These are phyloP conservation scores for Leptinotarsa juncta DNA, from an alignment of 2,888 invertebrate genomes.

Conservation along the genomic window DNA sequence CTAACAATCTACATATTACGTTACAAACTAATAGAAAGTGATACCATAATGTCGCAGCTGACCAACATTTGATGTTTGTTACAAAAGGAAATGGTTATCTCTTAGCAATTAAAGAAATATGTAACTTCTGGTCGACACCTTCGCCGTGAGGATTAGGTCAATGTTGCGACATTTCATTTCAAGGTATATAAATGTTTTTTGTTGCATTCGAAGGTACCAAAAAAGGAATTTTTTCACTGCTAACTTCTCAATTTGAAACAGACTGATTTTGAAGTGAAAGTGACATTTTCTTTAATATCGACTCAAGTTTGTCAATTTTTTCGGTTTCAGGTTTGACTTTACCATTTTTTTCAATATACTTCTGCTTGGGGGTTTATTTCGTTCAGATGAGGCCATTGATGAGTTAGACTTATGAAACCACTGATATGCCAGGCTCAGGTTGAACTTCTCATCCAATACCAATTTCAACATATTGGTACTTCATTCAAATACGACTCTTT, in stretches of 20 bases:
- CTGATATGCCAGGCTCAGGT: too few species aligned
- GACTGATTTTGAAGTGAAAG: too few species aligned
- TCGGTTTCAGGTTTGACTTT: too few species aligned
- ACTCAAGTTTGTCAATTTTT: too few species aligned
- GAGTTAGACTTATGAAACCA: too few species aligned
- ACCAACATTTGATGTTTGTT: conserved; percentile 25
- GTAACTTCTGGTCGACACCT: conserved; percentile 28
- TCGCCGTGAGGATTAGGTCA: conserved; percentile 44
- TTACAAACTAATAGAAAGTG: conserved; percentile 33
- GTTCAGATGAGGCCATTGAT: too few species aligned
- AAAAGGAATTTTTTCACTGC: background rate
- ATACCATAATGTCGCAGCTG: conserved; percentile 25
- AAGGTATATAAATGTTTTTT: conserved; percentile 3
- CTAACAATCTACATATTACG: conserved; percentile 18
- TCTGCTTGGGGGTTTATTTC: too few species aligned
- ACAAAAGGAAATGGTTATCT: conserved; percentile 10
- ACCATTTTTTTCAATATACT: too few species aligned
- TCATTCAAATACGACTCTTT: too few species aligned
- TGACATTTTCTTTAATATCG: too few species aligned
- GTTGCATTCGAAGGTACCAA: background rate
- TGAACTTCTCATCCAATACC: too few species aligned
- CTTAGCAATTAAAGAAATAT: conserved; percentile 14
- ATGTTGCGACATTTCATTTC: conserved; percentile 39
- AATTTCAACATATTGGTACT: too few species aligned
- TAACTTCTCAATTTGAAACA: background rate